phyloP scores from a whole-genome alignment of 1,140 invertebrate species.

The Venturia canescens region DNA sequence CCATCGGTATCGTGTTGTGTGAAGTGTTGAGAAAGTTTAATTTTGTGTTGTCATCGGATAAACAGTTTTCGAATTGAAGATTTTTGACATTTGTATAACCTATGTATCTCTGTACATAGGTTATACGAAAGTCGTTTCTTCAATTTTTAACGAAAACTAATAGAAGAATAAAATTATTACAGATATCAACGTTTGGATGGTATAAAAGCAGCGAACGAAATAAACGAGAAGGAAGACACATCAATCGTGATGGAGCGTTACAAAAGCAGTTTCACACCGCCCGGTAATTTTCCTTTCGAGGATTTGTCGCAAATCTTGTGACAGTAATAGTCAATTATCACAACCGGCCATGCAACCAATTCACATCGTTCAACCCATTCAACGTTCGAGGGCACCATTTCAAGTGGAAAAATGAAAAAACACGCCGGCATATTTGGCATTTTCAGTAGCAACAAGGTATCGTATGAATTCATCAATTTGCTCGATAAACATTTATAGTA shows the following conservation, averaged over 20 bases:
- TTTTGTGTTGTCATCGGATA: no score
- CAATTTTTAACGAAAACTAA: no score
- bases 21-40: no score
- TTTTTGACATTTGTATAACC: no score
- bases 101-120: no score
- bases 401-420: constrained; percentile 91
- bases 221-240: constrained; percentile 94
- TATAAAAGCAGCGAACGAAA: constrained; percentile 93
- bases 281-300: constrained; percentile 97
- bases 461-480: constrained; percentile 43
- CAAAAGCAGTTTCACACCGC: constrained; percentile 96
- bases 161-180: no score
- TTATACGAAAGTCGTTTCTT: no score
- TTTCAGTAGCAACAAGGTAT: constrained; percentile 97
- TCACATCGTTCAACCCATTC: constrained; percentile 81
- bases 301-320: constrained; percentile 83
- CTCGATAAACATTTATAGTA: constrained; percentile 34
- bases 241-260: constrained; percentile 93
- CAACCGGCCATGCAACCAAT: constrained; percentile 74
- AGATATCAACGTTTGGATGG: constrained; percentile 96
- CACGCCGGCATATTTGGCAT: constrained; percentile 91
- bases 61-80: no score
- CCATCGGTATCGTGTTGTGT: no score
- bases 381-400: constrained; percentile 92
- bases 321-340: constrained; percentile 75